Evolutionary conservation across 2,888 invertebrate species (phyloP).

Genomic region (Volucella bombylans): DNA sequence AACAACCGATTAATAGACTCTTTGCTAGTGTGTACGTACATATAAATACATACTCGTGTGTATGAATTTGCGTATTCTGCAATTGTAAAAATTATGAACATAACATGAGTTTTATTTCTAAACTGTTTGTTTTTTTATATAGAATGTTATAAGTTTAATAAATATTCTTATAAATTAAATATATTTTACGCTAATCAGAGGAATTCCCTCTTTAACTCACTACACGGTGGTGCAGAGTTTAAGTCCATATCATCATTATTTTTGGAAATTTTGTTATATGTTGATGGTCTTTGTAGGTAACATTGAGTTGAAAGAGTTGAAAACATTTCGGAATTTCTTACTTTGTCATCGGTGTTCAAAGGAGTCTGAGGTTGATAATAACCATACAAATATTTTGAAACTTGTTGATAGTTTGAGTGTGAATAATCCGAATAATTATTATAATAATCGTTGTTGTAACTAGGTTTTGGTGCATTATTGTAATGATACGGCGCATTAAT

Average conservation of each 20-base stretch:
- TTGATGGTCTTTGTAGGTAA: constrained; percentile 56
- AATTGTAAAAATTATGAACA: too few species aligned
- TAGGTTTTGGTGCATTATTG: constrained; percentile 56
- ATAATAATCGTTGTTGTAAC: constrained; percentile 57
- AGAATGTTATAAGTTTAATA: constrained; percentile 39
- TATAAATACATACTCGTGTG: too few species aligned
- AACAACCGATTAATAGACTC: constrained; percentile 24
- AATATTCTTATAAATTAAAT: too few species aligned
- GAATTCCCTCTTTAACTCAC: too few species aligned
- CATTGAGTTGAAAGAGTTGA: constrained; percentile 53
- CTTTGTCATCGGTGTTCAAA: constrained; percentile 77
- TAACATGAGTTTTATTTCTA: constrained; percentile 5
- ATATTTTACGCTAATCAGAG: too few species aligned
- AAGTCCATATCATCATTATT: constrained; percentile 61
- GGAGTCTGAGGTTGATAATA: constrained; percentile 79
- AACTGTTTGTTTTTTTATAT: constrained; percentile 49
- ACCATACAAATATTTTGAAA: constrained; percentile 78
- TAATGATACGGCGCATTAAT: constrained; percentile 51
- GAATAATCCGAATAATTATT: constrained; percentile 47
- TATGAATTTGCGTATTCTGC: too few species aligned
- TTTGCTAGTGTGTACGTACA: too few species aligned
- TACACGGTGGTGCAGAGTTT: constrained; percentile 22
- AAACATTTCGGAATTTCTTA: constrained; percentile 61
- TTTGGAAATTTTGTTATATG: constrained; percentile 54
- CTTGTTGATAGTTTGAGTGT: constrained; percentile 74